Base-by-base conservation (phyloP, 2,113 vertebrate species). In the Lynx canadensis region DNA sequence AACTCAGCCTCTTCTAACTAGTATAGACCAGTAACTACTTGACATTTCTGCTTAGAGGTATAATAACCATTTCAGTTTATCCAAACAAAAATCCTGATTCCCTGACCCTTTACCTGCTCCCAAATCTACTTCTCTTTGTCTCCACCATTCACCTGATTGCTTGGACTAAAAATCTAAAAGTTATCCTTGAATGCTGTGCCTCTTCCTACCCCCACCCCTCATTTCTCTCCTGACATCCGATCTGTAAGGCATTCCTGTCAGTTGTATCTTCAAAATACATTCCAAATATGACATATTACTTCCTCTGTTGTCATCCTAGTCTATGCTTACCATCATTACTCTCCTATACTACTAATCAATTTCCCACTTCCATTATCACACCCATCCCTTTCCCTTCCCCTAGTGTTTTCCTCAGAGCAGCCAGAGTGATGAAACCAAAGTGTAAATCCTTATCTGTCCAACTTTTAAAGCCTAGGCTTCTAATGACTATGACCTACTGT, bases 111-210 rank as follows among this genome's bases (percentile, higher is more conserved):
- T 86, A 69, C 38, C 38, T 57, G 33, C 45, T 91, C 63, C 63
- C 36, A 87, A 91, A 93, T 71, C 91, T 89, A 85, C 89, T 82
- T 92, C 38, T 65, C 41, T 73, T 73, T 83, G 23, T 91, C n/a
- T 87, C 66, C 65, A 93, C 63, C 65, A 81, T 48, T 83, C 29
- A 88, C 4, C 45, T 45, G 83, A 29, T 1, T 85, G 21, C 16
- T 80, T 94, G 25, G 36, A 76, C 45, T 81, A 87, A 94, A 81
- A 86, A 41, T 41, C 52, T 29, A 38, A 45, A 57, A 57, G 65
- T 93, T 71, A 80, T 41, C 31, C 33, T 36, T 91, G 57, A 74
- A 18, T 15, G 48, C 66, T 29, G 27, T 33, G 14, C 19, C 38
- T 68, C 29, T 31, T 81, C 9, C 45, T 55, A 14, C 45, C 21